phyloP scores from a whole-genome alignment of 2,797 vertebrate species.

The Esox lucius region DNA sequence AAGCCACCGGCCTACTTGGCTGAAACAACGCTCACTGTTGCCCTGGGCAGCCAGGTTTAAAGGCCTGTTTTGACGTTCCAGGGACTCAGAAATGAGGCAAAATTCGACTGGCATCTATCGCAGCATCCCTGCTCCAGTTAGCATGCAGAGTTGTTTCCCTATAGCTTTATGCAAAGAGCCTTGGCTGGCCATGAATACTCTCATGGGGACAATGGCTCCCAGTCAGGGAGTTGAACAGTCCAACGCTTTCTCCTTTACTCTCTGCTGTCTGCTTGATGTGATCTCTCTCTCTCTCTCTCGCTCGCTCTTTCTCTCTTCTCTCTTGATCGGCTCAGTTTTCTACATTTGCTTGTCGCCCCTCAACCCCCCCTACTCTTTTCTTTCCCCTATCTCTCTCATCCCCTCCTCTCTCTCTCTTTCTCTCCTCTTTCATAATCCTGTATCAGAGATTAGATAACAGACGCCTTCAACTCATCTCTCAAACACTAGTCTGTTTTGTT shows the following conservation, averaged over 20 bases:
- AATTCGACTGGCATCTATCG: too few relatives aligned
- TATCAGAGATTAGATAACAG: not conserved
- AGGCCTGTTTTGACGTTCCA: too few relatives aligned
- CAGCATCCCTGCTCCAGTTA: constrained; percentile 24
- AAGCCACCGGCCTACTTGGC: too few relatives aligned
- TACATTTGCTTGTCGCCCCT: not conserved
- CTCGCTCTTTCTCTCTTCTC: not conserved
- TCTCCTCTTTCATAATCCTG: not conserved
- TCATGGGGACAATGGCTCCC: constrained; percentile 58
- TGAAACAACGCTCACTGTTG: too few relatives aligned
- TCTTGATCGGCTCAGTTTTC: not conserved
- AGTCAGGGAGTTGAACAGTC: constrained; percentile 56
- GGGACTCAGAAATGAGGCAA: too few relatives aligned
- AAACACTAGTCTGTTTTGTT: not conserved
- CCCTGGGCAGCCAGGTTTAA: too few relatives aligned
- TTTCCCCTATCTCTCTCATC: not conserved
- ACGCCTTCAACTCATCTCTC: not conserved
- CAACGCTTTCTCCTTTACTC: constrained; percentile 28
- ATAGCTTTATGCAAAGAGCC: constrained; percentile 50
- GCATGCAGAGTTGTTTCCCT: constrained; percentile 53
- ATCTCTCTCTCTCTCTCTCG: constrained; percentile 1
- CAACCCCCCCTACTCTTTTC: not conserved
- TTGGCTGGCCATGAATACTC: constrained; percentile 58
- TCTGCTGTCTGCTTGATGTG: not conserved
- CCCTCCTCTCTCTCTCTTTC: constrained; percentile 5